phyloP scores from a whole-genome alignment of 2,888 invertebrate genomes.

The Mantis religiosa region DNA sequence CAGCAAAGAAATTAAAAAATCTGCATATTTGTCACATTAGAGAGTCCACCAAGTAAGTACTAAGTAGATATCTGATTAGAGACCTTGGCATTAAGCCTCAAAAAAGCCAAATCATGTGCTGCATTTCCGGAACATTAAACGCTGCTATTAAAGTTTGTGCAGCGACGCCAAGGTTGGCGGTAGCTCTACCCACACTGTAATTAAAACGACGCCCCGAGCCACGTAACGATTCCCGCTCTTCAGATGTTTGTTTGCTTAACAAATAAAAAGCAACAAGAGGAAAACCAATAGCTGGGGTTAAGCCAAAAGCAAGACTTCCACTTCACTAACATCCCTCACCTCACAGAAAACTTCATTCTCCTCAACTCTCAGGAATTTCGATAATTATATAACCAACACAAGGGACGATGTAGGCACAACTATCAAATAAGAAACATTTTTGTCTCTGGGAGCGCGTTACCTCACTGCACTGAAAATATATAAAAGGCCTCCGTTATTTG shows the following conservation, averaged over 20 bases:
- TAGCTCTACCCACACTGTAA: neutral
- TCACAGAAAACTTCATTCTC: neutral
- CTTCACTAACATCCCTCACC: neutral
- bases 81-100: neutral
- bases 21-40: no score
- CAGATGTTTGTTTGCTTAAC: conserved; percentile 25
- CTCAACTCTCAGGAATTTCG: conserved; percentile 13
- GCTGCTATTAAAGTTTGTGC: neutral
- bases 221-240: conserved; percentile 23
- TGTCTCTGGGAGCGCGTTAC: neutral
- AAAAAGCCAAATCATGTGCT: neutral
- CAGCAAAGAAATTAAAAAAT: no score
- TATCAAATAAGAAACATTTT: neutral
- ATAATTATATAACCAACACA: conserved; percentile 14
- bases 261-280: conserved; percentile 20
- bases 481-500: neutral
- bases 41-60: no score
- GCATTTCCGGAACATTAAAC: neutral
- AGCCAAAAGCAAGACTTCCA: neutral
- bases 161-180: neutral
- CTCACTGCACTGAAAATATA: neutral
- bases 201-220: conserved; percentile 16
- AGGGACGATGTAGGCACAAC: neutral
- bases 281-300: conserved; percentile 13
- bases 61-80: no score